Evolutionary conservation across 2,797 vertebrate species (phyloP), one percentile per base, ranked within the genome.

Genomic region (Falco naumanni): DNA sequence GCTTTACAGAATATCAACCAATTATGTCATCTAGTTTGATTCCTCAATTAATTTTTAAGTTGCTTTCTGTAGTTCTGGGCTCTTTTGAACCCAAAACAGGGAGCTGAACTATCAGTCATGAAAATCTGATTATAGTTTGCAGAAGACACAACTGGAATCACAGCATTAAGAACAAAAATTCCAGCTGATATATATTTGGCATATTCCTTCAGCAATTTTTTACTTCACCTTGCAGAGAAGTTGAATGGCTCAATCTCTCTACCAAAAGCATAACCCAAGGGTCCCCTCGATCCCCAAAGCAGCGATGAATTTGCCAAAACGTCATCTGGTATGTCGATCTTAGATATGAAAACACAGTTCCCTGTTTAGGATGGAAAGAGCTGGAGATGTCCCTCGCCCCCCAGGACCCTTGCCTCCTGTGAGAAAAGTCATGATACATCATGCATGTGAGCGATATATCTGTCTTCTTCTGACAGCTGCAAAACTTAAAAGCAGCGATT

Each of bases 391-490:
- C 6, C 68, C 12, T 66, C 1, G 0, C 31, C 50, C 61, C 5
- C 41, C 63, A 80, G 45, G 75, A 69, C 54, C 39, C 29, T 45
- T 26, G 39, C 53, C 74, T 84, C 21, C 77, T 33, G 33, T 60
- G 71, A 89, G 56, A 63, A 43, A 82, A 96, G 74, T 72, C 90
- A 43, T 0, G 5, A 34, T 60, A 45, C 63, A 89, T 87, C 45
- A 76, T 0, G 0, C 5, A 0, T 56, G 74, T 54, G 84, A 86
- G 68, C 3, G 2, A 60, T 59, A n/a, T 17, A 19, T 60, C 65
- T 94, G 68, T 59, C 71, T 53, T 17, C 66, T 87, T 70, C 64
- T 84, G 94, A 63, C 85, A 94, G 89, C 12, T 68, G 74, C 22
- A 37, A 19, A 76, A 9, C 45, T 74, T 28, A 8, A 39, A 70